These are phyloP conservation scores for Hirtodrosophila cameraria DNA, from an alignment of 2,888 invertebrate genomes.

Conservation along the genomic window DNA sequence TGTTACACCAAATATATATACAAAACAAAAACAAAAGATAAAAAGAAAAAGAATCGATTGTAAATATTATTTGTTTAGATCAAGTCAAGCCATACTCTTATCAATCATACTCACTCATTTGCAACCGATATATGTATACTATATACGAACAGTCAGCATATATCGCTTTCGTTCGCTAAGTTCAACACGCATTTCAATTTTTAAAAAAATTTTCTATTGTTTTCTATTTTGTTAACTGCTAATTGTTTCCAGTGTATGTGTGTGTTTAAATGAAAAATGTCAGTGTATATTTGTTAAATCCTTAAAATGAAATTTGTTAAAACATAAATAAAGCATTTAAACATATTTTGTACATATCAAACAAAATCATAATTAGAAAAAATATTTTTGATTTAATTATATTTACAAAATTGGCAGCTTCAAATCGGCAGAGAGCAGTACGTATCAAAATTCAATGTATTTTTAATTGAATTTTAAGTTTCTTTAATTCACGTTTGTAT, in stretches of 20 bases:
- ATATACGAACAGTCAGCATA: conserved; percentile 29
- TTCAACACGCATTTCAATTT: conserved; percentile 34
- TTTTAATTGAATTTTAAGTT: conserved; percentile 44
- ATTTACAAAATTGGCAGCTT: conserved; percentile 55
- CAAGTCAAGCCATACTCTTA: conserved; percentile 50
- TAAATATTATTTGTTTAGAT: conserved; percentile 60
- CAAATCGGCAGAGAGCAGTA: conserved; percentile 63
- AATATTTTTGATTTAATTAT: conserved; percentile 27
- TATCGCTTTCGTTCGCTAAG: conserved; percentile 39
- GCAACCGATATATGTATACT: conserved; percentile 21
- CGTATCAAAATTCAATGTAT: conserved; percentile 45
- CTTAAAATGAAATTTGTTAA: conserved; percentile 54
- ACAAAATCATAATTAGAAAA: conserved; percentile 25
- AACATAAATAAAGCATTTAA: conserved; percentile 51
- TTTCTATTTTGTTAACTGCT: conserved; percentile 29
- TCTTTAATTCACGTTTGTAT: conserved; percentile 41
- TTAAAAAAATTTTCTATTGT: conserved; percentile 24
- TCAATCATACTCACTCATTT: conserved; percentile 37
- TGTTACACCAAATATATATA: conserved; percentile 55
- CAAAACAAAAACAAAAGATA: conserved; percentile 19
- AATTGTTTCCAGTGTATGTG: conserved; percentile 51
- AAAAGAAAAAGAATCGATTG: conserved; percentile 46
- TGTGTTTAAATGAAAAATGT: conserved; percentile 45
- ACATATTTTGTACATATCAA: conserved; percentile 53
- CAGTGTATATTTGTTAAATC: conserved; percentile 63